phyloP scores from a whole-genome alignment of 2,888 invertebrate genomes.

The Synergus laeviventris region DNA sequence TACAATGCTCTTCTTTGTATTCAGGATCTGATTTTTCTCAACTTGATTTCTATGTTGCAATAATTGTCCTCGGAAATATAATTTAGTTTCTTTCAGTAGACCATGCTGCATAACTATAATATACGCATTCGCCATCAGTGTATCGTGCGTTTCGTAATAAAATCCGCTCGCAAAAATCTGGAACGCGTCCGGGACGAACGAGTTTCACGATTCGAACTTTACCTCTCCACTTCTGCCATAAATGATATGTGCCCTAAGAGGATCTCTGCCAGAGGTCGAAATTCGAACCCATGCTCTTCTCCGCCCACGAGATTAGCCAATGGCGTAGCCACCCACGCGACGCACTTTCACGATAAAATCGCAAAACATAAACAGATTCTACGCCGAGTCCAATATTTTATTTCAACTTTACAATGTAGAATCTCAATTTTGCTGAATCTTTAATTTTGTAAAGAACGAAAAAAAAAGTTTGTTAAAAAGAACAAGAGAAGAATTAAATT shows the following conservation, averaged over 20 bases:
- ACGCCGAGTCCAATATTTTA: background rate
- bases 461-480: background rate
- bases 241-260: conserved; percentile 30
- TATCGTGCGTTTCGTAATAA: conserved; percentile 40
- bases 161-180: conserved; percentile 41
- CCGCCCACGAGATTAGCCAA: conserved; percentile 22
- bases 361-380: conserved; percentile 6
- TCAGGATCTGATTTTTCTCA: background rate
- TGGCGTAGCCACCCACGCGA: conserved; percentile 27
- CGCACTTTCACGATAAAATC: conserved; percentile 25
- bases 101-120: background rate
- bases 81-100: background rate
- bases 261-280: conserved; percentile 23
- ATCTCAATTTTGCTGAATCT: background rate
- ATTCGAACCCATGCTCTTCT: conserved; percentile 39
- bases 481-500: background rate
- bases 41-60: background rate
- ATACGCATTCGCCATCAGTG: background rate
- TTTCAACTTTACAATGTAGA: background rate
- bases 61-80: background rate
- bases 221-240: conserved; percentile 26
- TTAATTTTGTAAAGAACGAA: background rate
- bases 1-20: background rate
- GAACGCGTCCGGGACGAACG: conserved; percentile 42
- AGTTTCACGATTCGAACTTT: conserved; percentile 40